These are phyloP conservation scores for Malacoctenus gilli DNA, from an alignment of 2,797 vertebrate genomes.

Conservation along the genomic window DNA sequence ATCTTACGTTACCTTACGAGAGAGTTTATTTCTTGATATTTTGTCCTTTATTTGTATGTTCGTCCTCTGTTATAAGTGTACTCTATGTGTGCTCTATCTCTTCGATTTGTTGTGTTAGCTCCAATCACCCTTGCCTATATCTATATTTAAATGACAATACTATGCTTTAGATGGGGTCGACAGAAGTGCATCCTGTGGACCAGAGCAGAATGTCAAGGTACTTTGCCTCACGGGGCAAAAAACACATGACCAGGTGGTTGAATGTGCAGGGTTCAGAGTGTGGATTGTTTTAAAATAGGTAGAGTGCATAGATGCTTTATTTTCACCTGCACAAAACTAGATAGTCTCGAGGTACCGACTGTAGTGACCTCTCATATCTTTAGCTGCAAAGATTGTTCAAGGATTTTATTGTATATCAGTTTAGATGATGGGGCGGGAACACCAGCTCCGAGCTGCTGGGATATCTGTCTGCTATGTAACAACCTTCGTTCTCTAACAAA, in stretches of 20 bases:
- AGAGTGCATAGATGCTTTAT: conserved; percentile 46
- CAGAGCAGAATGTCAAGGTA: conserved; percentile 21
- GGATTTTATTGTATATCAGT: conserved; percentile 23
- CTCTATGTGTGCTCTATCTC: conserved; percentile 43
- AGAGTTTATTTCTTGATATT: conserved; percentile 47
- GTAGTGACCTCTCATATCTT: conserved; percentile 34
- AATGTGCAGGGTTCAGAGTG: conserved; percentile 29
- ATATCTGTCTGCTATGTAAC: conserved; percentile 17
- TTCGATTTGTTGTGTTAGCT: conserved; percentile 47
- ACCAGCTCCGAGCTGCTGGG: conserved; percentile 10
- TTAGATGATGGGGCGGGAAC: conserved; percentile 10
- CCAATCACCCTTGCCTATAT: conserved; percentile 74
- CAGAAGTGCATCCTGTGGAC: conserved; percentile 30
- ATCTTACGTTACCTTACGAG: conserved; percentile 36
- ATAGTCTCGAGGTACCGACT: conserved; percentile 30
- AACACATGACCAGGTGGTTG: conserved; percentile 2
- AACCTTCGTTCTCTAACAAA: conserved; percentile 21
- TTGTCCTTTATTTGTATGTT: conserved; percentile 47
- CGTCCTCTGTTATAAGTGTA: conserved; percentile 51
- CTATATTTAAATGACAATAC: conserved; percentile 62
- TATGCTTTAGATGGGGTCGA: conserved; percentile 54
- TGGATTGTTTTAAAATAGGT: conserved; percentile 51
- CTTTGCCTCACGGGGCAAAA: too few relatives aligned
- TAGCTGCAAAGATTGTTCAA: conserved; percentile 38
- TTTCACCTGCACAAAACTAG: conserved; percentile 50